Percentiles rank a stretch among this genome's conserved stretches.
phyloP scores from a whole-genome alignment of 1,140 invertebrate genomes.

The Agrilus planipennis region DNA sequence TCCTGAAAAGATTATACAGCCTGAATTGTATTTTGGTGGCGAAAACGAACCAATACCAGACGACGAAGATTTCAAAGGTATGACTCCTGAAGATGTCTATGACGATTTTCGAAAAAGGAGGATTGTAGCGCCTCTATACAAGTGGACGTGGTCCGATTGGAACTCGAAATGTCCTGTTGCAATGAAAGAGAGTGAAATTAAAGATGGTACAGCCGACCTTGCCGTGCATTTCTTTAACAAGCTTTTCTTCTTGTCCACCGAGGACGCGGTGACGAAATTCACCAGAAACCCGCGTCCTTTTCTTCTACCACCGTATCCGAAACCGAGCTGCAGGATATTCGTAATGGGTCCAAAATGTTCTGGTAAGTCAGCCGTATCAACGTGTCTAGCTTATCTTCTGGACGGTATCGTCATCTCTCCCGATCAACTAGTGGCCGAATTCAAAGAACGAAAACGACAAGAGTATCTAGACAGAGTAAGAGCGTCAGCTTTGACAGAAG shows the following conservation, averaged over 20 bases:
- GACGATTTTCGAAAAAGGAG: slow-evolving; percentile 18
- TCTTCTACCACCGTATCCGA: slow-evolving; percentile 32
- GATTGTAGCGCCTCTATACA: slow-evolving; percentile 24
- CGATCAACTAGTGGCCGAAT: slow-evolving; percentile 29
- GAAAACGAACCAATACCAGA: slow-evolving; percentile 11
- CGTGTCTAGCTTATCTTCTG: slow-evolving; percentile 27
- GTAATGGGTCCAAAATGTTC: slow-evolving; percentile 34
- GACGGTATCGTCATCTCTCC: slow-evolving; percentile 25
- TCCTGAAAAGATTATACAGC: slow-evolving; percentile 29
- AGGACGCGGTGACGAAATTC: slow-evolving; percentile 36
- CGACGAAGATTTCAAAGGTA: slow-evolving; percentile 8
- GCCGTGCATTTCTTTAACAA: slow-evolving; percentile 45
- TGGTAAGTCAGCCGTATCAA: slow-evolving; percentile 31
- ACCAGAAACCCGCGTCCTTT: slow-evolving; percentile 45
- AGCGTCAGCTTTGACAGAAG: slow-evolving; percentile 34
- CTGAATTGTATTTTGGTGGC: slow-evolving; percentile 10
- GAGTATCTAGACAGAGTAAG: slow-evolving; percentile 31
- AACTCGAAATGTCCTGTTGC: slow-evolving; percentile 45
- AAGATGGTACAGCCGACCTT: slow-evolving; percentile 36
- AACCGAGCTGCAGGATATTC: slow-evolving; percentile 31
- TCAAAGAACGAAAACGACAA: slow-evolving; percentile 23
- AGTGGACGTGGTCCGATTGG: slow-evolving; percentile 40
- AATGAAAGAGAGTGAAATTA: slow-evolving; percentile 35
- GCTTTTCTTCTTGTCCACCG: slow-evolving; percentile 42
- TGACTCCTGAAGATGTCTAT: slow-evolving; percentile 26